Conservation (phyloP, 2,113 vertebrate species). For the Ceyx melanurus region DNA sequence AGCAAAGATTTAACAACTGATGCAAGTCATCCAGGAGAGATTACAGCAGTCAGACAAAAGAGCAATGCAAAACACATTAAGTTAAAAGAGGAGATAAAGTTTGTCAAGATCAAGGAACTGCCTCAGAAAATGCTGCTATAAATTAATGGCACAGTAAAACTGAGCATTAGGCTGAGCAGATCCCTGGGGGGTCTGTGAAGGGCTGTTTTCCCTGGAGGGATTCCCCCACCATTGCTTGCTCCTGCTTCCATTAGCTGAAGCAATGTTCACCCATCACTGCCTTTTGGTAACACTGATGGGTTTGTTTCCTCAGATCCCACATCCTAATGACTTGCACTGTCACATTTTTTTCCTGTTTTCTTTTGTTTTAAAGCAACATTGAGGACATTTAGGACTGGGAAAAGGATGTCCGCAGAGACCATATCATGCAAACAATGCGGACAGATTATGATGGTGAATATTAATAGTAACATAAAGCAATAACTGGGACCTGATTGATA, state of each 20-base stretch:
- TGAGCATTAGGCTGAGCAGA: background rate
- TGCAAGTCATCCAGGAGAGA: background rate
- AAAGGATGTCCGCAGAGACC: background rate
- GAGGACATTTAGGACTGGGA: background rate
- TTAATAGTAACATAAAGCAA: background rate
- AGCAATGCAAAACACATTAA: background rate
- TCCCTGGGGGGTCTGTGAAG: background rate
- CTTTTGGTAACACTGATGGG: background rate
- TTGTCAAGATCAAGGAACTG: background rate
- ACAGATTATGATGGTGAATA: background rate
- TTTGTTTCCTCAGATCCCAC: background rate
- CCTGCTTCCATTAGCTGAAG: background rate
- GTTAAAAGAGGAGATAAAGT: background rate
- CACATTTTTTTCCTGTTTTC: background rate
- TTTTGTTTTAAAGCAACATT: background rate
- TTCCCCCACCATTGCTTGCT: fast-evolving
- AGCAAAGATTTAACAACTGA: background rate
- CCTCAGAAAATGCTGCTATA: background rate
- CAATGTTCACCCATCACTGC: fast-evolving
- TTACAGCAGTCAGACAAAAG: background rate
- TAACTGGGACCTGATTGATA: background rate
- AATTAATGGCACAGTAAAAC: background rate
- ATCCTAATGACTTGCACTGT: background rate
- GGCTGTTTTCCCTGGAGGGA: background rate
- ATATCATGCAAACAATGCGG: background rate